Evolutionary conservation across 2,113 vertebrate genomes (phyloP), one percentile per base, ranked within the genome.

Genomic region (Forbesichthys papilliferus): DNA sequence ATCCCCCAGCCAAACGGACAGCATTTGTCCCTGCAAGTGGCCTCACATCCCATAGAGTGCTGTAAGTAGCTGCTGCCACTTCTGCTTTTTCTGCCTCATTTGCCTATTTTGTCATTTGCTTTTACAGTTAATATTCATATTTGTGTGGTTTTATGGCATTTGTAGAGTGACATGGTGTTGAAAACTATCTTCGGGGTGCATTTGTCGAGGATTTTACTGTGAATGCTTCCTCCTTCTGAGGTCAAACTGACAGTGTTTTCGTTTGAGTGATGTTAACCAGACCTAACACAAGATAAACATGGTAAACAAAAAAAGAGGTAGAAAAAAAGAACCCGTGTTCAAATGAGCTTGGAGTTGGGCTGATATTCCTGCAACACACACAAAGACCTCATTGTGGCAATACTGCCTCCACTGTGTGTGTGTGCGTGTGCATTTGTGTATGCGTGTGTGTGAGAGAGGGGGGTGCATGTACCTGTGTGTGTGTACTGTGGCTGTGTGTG

Each of bases 11-110:
- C 95, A 54, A 93, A 89, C 0, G 95, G 95, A 36, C 93, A 95
- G 68, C 84, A 94, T 18, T 59, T 98, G 16, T 99, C 96, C 52
- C 89, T 99, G 74, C 98, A 99, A 84, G 93, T 86, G 0, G 96
- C 97, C 0, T 99, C 98, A 0, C 95, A 96, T 81, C 96, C 97
- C 71, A 95, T 99, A 0, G 98, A 99, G 74, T 99, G 98, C 92
- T 99, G 98, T 99, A 87, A 98, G 97, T 63, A 42, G 14, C 49
- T 88, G 6, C 12, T 4, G 6, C 6, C 8, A 11, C 5, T 13
- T 12, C 4, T 54, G 1, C 36, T 49, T 61, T 61, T 56, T 57
- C 10, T n/a, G 5, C 27, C 11, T 1, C n/a, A 34, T 13, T 8
- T 13, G 9, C 33, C 11, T 47, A 5, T 48, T 42, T 53, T 53